phyloP scores from a whole-genome alignment of 2,888 invertebrate species.

The Tolmerus cingulatus region DNA sequence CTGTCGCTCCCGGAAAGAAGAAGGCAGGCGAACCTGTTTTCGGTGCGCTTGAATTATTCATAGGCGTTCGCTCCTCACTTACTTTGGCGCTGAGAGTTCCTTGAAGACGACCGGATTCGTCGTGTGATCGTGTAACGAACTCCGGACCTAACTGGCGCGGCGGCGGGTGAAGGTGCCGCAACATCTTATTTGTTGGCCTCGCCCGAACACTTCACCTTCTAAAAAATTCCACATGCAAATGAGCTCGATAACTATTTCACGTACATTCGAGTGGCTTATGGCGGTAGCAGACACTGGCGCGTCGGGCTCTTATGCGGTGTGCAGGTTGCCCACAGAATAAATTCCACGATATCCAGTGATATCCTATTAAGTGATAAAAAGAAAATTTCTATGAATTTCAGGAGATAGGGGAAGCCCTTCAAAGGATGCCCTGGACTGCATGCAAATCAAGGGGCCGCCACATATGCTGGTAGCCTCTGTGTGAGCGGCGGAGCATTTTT shows the following conservation, averaged over 20 bases:
- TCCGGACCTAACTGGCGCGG: background rate
- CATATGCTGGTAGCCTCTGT: background rate
- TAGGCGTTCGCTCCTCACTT: conserved; percentile 9
- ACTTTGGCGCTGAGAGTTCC: background rate
- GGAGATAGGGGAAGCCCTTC: background rate
- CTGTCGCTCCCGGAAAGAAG: background rate
- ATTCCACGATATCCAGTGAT: conserved; percentile 36
- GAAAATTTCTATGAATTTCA: conserved; percentile 35
- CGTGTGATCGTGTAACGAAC: conserved; percentile 16
- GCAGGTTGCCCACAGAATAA: conserved; percentile 14
- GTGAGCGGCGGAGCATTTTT: background rate
- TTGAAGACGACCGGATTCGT: conserved; percentile 18
- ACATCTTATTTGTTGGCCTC: conserved; percentile 36
- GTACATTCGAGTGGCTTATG: conserved; percentile 34
- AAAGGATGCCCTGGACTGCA: conserved; percentile 18
- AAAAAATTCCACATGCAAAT: conserved; percentile 33
- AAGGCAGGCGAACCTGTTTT: background rate
- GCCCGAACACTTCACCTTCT: conserved; percentile 22
- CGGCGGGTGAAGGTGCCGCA: conserved; percentile 3
- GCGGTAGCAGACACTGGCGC: background rate
- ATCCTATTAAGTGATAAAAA: conserved; percentile 40
- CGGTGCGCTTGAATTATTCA: conserved; percentile 35
- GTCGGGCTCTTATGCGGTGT: background rate
- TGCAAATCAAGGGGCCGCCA: conserved; percentile 22
- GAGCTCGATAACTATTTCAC: conserved; percentile 31